Conservation (phyloP, 2,113 vertebrate species). For the Dicaeum eximium region DNA sequence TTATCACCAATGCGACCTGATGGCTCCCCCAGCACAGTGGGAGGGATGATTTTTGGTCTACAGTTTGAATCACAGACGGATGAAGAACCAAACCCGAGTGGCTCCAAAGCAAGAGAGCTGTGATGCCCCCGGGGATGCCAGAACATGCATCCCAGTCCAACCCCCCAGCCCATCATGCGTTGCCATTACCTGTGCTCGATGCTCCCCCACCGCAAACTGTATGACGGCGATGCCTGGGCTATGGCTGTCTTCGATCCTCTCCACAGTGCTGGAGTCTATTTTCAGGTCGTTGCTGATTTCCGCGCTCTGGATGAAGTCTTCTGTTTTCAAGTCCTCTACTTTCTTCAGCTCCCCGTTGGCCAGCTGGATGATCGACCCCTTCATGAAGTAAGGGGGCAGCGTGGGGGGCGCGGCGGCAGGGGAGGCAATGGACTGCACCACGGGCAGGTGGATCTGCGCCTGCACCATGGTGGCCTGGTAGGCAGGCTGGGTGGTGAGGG, state of each 20-base stretch:
- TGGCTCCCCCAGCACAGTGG: neutral
- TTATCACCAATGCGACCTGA: neutral
- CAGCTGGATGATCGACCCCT: constrained; percentile 97
- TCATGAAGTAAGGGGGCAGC: constrained; percentile 94
- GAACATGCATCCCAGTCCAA: neutral
- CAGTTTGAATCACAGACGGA: neutral
- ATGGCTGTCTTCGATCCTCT: constrained; percentile 91
- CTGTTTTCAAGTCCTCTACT: constrained; percentile 96
- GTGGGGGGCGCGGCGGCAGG: constrained; percentile 71
- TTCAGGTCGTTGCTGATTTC: constrained; percentile 96
- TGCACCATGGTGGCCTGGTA: constrained; percentile 86
- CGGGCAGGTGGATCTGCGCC: constrained; percentile 91
- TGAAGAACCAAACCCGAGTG: accelerated
- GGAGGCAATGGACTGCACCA: constrained; percentile 78
- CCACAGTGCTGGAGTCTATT: constrained; percentile 98
- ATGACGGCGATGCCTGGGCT: constrained; percentile 87
- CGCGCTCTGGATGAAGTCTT: constrained; percentile 98
- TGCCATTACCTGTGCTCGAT: constrained; percentile 89
- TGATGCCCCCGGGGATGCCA: neutral
- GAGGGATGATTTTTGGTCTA: neutral
- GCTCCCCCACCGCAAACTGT: constrained; percentile 94
- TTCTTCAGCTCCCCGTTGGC: constrained; percentile 96
- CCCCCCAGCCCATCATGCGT: accelerated
- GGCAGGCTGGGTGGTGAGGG: constrained; percentile 77
- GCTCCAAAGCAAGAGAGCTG: neutral